Evolutionary conservation across 2,888 invertebrate species (phyloP), one percentile per base, ranked within the genome.

Genomic region (Teleiodes luculella): DNA sequence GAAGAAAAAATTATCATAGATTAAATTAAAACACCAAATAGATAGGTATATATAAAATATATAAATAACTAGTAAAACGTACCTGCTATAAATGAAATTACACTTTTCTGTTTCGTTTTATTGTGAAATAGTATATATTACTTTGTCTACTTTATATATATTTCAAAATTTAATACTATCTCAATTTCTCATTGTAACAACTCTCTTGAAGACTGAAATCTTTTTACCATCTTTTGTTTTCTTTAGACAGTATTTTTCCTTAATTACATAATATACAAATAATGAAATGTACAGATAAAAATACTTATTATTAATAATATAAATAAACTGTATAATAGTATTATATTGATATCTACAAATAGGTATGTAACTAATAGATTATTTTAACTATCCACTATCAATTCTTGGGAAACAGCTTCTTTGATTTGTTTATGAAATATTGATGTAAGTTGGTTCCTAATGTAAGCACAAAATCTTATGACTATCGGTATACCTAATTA

Each of bases 401-500:
- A 39, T 5, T 39, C 14, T n/a, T 14, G 2, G 4, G 3, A 39
- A 39, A 51, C 31, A 13, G 41, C 31, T 41, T 51, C 16, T 30
- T 31, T 24, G 4, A 46, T 24, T 24, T 24, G 13, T 18, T 39
- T 24, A 43, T 24, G 35, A 54, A 39, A 35, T 50, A 8, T 24
- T 33, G 45, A 33, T 37, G 43, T 57, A 54, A 57, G 48, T 46
- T 45, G 28, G 54, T 57, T 57, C 54, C 52, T 53, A 51, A 24
- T 24, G 24, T 24, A 6, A 35, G 55, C 53, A 57, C 53, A 37
- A 53, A 54, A 24, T 57, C 57, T 57, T 57, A 57, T 57, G 57
- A 57, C 55, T 57, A 57, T 57, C 48, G 47, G 55, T 55, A 55
- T 55, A 55, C 47, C 37, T 50, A 46, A 14, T 31, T 35, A 50